A percentile compares a stretch with the other conserved stretches of the same genome.
Conservation (phyloP, 1,140 invertebrate genomes). For the Lucilia cuprina region DNA sequence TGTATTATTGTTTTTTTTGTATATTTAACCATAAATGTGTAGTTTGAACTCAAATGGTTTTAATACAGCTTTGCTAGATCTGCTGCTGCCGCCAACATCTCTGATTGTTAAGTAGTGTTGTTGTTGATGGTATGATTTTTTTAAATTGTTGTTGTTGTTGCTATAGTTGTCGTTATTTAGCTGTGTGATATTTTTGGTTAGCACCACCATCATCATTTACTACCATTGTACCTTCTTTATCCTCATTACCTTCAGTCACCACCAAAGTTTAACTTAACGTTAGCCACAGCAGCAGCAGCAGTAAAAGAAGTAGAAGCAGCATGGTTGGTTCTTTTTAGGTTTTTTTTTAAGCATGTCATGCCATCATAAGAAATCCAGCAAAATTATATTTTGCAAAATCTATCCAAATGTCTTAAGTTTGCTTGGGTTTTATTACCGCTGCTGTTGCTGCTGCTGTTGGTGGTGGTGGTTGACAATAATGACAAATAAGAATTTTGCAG, state of each 20-base stretch:
- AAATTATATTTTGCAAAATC: too few species aligned
- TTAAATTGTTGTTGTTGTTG: not conserved
- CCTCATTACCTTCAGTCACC: not conserved
- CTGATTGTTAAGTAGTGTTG: too few species aligned
- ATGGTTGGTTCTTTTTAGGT: not conserved
- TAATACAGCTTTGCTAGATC: not conserved
- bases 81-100: not conserved
- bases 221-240: too few species aligned
- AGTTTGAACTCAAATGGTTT: constrained; percentile 34
- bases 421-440: too few species aligned
- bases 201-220: not conserved
- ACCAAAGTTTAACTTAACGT: not conserved
- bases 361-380: too few species aligned
- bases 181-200: constrained; percentile 11
- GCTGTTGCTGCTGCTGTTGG: too few species aligned
- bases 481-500: too few species aligned
- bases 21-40: constrained; percentile 19
- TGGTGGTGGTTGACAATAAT: too few species aligned
- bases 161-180: not conserved
- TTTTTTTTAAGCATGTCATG: not conserved
- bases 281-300: not conserved
- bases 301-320: not conserved
- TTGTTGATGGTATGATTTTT: not conserved
- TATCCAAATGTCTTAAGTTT: too few species aligned
- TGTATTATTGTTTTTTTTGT: not conserved